Evolutionary conservation across 2,888 invertebrate genomes (phyloP).

Genomic region (Celastrina argiolus): DNA sequence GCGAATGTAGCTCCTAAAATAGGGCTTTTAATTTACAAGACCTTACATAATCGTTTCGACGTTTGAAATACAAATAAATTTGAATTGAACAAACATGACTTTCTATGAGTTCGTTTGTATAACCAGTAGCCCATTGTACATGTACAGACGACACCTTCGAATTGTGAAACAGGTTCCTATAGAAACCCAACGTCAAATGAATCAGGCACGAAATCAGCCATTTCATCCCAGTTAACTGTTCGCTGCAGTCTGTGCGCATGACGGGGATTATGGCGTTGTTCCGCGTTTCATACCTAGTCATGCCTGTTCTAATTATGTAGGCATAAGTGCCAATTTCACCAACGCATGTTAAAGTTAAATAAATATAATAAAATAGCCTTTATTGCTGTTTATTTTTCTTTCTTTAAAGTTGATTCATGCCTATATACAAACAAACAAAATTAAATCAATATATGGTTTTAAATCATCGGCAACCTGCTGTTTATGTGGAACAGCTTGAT

Average conservation of each 20-base stretch:
- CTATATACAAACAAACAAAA: no score
- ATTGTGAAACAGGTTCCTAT: conserved; percentile 21
- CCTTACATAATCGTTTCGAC: conserved; percentile 5
- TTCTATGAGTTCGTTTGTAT: conserved; percentile 7
- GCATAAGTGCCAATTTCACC: no score
- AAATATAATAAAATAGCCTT: no score
- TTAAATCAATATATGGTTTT: no score
- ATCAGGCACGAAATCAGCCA: conserved; percentile 32
- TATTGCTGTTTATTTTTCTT: no score
- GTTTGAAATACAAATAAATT: conserved; percentile 24
- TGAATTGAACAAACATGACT: conserved; percentile 9
- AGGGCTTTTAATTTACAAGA: background rate
- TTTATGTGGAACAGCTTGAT: no score
- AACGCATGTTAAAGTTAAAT: no score
- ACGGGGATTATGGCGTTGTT: conserved; percentile 27
- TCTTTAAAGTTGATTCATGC: no score
- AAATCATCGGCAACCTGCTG: no score
- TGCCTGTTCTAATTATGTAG: background rate
- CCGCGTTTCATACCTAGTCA: background rate
- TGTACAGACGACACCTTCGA: background rate
- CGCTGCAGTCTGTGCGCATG: conserved; percentile 27
- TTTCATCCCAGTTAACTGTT: conserved; percentile 29
- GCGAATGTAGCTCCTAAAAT: background rate
- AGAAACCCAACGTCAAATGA: conserved; percentile 30
- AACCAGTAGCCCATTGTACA: conserved; percentile 1